phyloP scores from a whole-genome alignment of 1,140 invertebrate genomes.

The Aphelinus atriplicis region DNA sequence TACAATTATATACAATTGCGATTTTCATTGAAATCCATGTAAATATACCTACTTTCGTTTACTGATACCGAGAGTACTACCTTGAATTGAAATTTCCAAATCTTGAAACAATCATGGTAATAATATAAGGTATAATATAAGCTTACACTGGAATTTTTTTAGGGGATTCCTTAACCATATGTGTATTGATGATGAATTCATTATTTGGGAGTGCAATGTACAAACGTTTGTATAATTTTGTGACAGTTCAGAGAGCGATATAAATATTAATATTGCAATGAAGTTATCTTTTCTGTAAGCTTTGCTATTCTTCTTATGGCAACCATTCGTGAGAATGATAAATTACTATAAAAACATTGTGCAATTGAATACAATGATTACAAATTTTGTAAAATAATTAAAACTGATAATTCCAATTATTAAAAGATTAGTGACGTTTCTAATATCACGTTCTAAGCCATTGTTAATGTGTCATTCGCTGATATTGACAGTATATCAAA shows the following conservation, averaged over 20 bases:
- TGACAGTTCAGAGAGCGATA: not conserved
- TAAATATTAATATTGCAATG: not conserved
- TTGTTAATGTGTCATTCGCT: conserved; percentile 20
- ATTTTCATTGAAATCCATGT: no score
- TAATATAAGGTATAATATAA: conserved; percentile 26
- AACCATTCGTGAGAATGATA: conserved; percentile 5
- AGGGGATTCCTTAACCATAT: not conserved
- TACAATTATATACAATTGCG: no score
- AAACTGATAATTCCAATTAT: conserved; percentile 23
- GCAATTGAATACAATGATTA: no score
- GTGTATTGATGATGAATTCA: conserved; percentile 8
- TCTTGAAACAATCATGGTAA: not conserved
- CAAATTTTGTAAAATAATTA: conserved; percentile 15
- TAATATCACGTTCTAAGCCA: conserved; percentile 10
- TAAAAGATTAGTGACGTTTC: conserved; percentile 18
- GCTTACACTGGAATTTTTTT: conserved; percentile 8
- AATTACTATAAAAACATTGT: conserved; percentile 3
- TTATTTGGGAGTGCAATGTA: conserved; percentile 22
- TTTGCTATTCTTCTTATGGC: conserved; percentile 12
- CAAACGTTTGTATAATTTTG: conserved; percentile 23
- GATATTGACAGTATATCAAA: conserved; percentile 25
- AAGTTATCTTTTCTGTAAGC: conserved; percentile 15
- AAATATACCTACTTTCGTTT: no score
- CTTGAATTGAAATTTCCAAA: not conserved
- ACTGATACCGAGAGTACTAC: no score